Percentiles rank a stretch among this genome's conserved stretches.
phyloP scores from a whole-genome alignment of 2,888 invertebrate species.

The Galerucella pusilla region DNA sequence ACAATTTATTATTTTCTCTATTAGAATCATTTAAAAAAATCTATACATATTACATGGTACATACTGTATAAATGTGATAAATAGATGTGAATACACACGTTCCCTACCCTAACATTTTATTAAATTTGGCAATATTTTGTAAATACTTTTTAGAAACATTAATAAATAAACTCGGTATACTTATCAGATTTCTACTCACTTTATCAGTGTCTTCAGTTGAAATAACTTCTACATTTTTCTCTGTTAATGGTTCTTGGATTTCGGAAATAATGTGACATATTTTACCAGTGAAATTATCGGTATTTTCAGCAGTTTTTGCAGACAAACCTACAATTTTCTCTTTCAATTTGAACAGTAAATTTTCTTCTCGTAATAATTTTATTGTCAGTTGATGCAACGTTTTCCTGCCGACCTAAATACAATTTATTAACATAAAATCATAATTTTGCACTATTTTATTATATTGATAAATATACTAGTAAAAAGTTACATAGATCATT shows the following conservation, averaged over 20 bases:
- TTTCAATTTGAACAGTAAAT: slow-evolving; percentile 47
- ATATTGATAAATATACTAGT: too few species aligned
- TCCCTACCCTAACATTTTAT: too few species aligned
- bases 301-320: slow-evolving; percentile 43
- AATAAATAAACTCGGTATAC: too few species aligned
- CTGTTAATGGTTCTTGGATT: slow-evolving; percentile 52
- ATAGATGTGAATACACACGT: too few species aligned
- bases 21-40: too few species aligned
- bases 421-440: too few species aligned
- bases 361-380: slow-evolving; percentile 44
- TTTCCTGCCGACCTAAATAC: slow-evolving; percentile 50
- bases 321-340: slow-evolving; percentile 49
- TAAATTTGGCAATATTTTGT: too few species aligned
- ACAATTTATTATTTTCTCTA: too few species aligned
- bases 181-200: slow-evolving; percentile 33
- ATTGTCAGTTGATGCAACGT: slow-evolving; percentile 45
- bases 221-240: slow-evolving; percentile 24
- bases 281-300: slow-evolving; percentile 49
- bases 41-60: too few species aligned
- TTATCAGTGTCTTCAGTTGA: slow-evolving; percentile 37
- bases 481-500: background rate
- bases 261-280: slow-evolving; percentile 54
- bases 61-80: too few species aligned
- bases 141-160: too few species aligned
- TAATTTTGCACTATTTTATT: too few species aligned